Evolutionary conservation across 2,797 vertebrate species (phyloP).

Genomic region (Enteromius unitaeniatus): DNA sequence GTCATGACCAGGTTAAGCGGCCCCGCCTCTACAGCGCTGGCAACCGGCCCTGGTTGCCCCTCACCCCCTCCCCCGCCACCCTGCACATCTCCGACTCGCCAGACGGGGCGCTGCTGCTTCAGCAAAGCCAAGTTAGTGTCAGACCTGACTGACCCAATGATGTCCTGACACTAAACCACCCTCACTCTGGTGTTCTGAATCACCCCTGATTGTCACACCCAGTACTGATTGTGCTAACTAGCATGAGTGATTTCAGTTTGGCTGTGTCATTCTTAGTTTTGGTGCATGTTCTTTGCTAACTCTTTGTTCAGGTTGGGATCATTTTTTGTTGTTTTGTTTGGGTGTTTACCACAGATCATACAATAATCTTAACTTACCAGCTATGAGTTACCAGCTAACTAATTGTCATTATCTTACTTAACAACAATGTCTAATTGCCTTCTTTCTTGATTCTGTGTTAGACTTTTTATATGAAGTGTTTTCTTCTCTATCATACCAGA

Average conservation of each 20-base stretch:
- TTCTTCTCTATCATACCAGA: not conserved
- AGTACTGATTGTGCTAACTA: conserved; percentile 16
- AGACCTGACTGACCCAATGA: conserved; percentile 65
- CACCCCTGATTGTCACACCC: conserved; percentile 14
- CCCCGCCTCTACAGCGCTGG: conserved; percentile 94
- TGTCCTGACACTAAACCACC: conserved; percentile 34
- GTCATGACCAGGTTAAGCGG: conserved; percentile 88
- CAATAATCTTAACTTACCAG: not conserved
- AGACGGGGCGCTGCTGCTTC: conserved; percentile 80
- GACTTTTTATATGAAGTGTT: not conserved
- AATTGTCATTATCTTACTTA: not conserved
- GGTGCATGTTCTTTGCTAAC: conserved; percentile 65
- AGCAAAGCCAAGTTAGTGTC: conserved; percentile 87
- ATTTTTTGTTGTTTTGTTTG: not conserved
- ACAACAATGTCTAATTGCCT: not conserved
- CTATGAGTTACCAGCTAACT: not conserved
- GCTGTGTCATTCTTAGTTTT: conserved; percentile 32
- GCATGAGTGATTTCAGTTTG: conserved; percentile 21
- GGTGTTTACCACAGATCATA: not conserved
- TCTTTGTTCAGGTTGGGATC: conserved; percentile 49
- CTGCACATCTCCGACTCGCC: conserved; percentile 78
- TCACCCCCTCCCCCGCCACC: conserved; percentile 81
- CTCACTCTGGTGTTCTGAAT: conserved; percentile 45
- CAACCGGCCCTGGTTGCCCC: conserved; percentile 87
- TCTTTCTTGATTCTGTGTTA: not conserved